These are phyloP conservation scores for Chionomys nivalis DNA, from an alignment of 2,113 vertebrate genomes.

Conservation along the genomic window DNA sequence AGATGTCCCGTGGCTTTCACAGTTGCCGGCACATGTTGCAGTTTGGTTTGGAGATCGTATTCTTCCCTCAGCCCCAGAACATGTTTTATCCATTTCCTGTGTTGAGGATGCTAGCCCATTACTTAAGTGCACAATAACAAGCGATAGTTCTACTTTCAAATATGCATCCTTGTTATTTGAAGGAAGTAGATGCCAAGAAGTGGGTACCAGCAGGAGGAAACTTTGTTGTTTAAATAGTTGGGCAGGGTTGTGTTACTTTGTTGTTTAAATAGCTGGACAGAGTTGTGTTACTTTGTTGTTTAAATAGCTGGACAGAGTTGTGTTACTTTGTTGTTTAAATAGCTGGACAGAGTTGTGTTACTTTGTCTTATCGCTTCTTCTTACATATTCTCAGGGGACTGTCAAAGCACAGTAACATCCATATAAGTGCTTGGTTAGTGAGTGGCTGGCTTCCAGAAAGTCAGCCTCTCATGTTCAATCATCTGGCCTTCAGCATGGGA, in stretches of 20 bases:
- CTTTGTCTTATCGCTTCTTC: background rate
- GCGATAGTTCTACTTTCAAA: slow-evolving; percentile 60
- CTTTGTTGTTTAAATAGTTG: slow-evolving; percentile 10
- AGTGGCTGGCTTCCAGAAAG: background rate
- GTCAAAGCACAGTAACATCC: background rate
- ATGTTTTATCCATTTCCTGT: slow-evolving; percentile 74
- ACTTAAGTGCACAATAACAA: slow-evolving; percentile 73
- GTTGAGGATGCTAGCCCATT: slow-evolving; percentile 59
- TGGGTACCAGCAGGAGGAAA: slow-evolving; percentile 20
- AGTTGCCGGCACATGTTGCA: slow-evolving; percentile 82
- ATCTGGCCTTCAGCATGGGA: accelerated
- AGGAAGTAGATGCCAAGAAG: slow-evolving; percentile 51
- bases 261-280: too few relatives aligned
- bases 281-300: slow-evolving; percentile 23
- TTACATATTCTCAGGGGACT: background rate
- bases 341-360: background rate
- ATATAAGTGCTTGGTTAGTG: background rate
- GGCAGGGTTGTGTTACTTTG: background rate
- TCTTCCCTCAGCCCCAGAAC: slow-evolving; percentile 72
- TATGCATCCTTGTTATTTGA: slow-evolving; percentile 50
- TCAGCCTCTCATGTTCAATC: background rate
- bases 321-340: background rate
- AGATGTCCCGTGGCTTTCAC: slow-evolving; percentile 79
- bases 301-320: background rate
- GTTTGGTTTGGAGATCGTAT: slow-evolving; percentile 72